Percentiles rank a stretch among this genome's conserved stretches.
Conservation (phyloP, 2,113 vertebrate genomes). For the Coreoperca whiteheadi region DNA sequence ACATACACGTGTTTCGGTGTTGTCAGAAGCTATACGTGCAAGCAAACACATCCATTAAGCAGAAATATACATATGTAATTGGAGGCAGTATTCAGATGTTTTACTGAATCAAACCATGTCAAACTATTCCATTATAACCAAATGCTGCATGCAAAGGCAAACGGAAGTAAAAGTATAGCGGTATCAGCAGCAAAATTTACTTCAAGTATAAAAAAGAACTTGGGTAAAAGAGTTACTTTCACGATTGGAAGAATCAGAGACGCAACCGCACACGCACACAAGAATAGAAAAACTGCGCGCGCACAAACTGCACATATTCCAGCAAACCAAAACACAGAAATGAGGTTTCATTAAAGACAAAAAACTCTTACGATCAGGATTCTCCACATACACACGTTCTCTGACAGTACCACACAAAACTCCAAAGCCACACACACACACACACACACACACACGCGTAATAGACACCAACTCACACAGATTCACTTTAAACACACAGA, state of each 20-base stretch:
- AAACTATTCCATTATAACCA: background rate
- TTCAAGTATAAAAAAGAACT: background rate
- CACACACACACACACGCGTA: constrained; percentile 35
- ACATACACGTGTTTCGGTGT: background rate
- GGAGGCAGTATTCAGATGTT: background rate
- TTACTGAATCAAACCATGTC: background rate
- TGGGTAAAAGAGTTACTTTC: background rate
- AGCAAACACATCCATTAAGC: background rate
- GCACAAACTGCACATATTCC: background rate
- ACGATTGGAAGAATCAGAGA: background rate
- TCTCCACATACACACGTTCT: constrained; percentile 3
- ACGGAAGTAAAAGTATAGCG: background rate
- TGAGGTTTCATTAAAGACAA: background rate
- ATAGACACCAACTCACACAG: constrained; percentile 21
- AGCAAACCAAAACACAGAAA: background rate
- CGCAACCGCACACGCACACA: background rate
- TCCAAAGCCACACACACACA: constrained; percentile 23
- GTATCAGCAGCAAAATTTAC: background rate
- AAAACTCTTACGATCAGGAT: background rate
- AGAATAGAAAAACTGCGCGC: no score
- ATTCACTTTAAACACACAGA: constrained; percentile 33
- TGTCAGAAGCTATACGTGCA: background rate
- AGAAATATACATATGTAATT: background rate
- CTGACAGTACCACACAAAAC: constrained; percentile 17
- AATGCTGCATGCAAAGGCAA: background rate